Conservation (phyloP, 2,888 invertebrate genomes). For the Pammene fasciana region DNA sequence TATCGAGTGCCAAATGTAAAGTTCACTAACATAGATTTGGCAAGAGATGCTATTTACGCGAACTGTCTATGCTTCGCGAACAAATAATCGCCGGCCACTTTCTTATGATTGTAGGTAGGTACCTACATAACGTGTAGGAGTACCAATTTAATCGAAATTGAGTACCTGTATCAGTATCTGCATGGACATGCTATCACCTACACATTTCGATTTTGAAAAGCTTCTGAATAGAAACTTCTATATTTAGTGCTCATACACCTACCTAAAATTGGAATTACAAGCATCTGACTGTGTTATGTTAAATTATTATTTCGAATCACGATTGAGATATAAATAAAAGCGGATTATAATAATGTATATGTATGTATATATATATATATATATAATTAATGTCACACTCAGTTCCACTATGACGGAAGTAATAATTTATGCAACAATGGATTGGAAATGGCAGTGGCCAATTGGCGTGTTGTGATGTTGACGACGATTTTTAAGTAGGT, state of each 20-base stretch:
- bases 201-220: conserved; percentile 18
- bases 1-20: conserved; percentile 80
- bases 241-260: background rate
- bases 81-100: conserved; percentile 56
- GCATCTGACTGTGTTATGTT: conserved; percentile 5
- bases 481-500: conserved; percentile 52
- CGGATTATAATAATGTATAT: conserved; percentile 3
- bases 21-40: conserved; percentile 82
- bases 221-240: conserved; percentile 4
- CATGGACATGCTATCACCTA: conserved; percentile 7
- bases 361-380: too few relatives aligned
- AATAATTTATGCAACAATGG: conserved; percentile 28
- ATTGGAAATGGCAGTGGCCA: conserved; percentile 51
- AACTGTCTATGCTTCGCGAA: conserved; percentile 62
- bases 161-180: conserved; percentile 9
- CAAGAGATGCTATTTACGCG: conserved; percentile 73
- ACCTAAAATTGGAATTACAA: conserved; percentile 2
- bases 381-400: conserved; percentile 1
- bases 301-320: background rate
- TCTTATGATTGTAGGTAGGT: conserved; percentile 43
- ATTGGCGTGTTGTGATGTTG: conserved; percentile 54
- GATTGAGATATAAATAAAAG: background rate
- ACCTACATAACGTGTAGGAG: conserved; percentile 43
- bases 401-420: conserved; percentile 22
- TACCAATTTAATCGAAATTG: conserved; percentile 38